These are phyloP conservation scores for Apus apus DNA, from an alignment of 2,113 vertebrate genomes.

Conservation along the genomic window DNA sequence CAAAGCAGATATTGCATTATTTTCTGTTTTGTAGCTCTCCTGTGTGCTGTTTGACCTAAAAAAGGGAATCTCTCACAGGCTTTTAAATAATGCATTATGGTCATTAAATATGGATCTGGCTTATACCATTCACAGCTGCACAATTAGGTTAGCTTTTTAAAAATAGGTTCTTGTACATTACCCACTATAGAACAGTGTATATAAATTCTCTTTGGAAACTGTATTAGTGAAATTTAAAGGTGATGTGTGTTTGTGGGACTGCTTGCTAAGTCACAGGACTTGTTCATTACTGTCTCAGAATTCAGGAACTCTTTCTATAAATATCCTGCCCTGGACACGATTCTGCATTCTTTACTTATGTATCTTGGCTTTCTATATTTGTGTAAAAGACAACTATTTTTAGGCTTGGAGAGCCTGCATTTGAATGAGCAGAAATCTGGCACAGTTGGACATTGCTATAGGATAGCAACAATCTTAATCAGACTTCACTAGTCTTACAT, in stretches of 20 bases:
- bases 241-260: not conserved
- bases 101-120: constrained; percentile 80
- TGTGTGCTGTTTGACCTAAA: constrained; percentile 47
- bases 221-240: constrained; percentile 20
- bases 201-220: constrained; percentile 56
- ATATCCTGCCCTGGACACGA: not conserved
- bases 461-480: not conserved
- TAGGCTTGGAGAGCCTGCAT: not conserved
- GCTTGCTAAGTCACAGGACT: not conserved
- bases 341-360: not conserved
- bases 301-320: constrained; percentile 11
- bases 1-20: constrained; percentile 61
- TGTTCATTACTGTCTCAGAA: not conserved
- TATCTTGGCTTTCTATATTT: constrained; percentile 19
- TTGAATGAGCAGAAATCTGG: not conserved
- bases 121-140: constrained; percentile 69
- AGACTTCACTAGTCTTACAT: not conserved
- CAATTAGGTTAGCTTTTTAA: constrained; percentile 61
- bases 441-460: not conserved
- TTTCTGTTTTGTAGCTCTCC: constrained; percentile 37
- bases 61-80: constrained; percentile 60
- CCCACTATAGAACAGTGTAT: constrained; percentile 24
- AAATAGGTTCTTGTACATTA: constrained; percentile 43
- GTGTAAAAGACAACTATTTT: constrained; percentile 3
- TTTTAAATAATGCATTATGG: constrained; percentile 79